phyloP scores from a whole-genome alignment of 1,140 invertebrate species.

The Kradibia gibbosae region DNA sequence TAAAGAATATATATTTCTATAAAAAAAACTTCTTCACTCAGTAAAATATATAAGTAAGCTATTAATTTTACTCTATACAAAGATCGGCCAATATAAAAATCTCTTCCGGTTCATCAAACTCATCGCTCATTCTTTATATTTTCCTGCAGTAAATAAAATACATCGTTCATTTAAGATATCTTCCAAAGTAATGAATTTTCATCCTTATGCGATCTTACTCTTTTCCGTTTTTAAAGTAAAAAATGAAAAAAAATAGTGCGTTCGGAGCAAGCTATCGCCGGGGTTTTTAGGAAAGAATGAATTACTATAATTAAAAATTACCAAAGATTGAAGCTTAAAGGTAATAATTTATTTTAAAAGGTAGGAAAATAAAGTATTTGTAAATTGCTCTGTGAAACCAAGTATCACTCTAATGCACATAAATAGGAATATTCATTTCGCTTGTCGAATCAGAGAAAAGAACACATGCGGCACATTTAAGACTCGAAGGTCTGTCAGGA shows the following conservation, averaged over 20 bases:
- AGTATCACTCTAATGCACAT: background rate
- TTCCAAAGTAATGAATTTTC: background rate
- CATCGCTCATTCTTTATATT: background rate
- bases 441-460: background rate
- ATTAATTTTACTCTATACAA: background rate
- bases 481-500: background rate
- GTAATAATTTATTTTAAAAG: background rate
- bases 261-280: background rate
- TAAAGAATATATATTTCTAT: background rate
- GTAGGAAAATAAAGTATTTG: too few species aligned
- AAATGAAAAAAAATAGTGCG: background rate
- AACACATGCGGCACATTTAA: background rate
- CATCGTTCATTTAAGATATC: background rate
- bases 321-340: background rate
- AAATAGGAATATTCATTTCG: background rate
- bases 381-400: background rate
- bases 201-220: background rate
- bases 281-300: background rate
- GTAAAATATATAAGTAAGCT: background rate
- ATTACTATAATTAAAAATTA: conserved; percentile 25
- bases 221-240: background rate
- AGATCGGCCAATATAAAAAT: background rate
- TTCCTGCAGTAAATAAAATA: conserved; percentile 11
- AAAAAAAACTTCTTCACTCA: background rate
- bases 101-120: background rate